A percentile compares a stretch with the other conserved stretches of the same genome.
Evolutionary conservation across 1,140 invertebrate genomes (phyloP).

Genomic region (Magallana angulata): DNA sequence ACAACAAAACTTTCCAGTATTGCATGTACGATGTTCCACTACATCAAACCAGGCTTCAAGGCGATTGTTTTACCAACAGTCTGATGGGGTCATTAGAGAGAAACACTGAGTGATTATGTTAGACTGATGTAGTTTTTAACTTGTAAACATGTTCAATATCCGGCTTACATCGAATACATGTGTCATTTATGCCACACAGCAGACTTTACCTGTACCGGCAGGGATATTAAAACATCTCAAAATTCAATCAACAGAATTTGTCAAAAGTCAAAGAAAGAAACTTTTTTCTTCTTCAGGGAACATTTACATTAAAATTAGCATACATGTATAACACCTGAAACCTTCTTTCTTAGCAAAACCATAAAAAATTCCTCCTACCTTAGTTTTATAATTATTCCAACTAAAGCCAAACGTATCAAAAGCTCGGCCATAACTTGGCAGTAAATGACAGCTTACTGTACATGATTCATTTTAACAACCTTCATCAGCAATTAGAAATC

Average conservation of each 20-base stretch:
- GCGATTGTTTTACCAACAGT: slow-evolving; percentile 22
- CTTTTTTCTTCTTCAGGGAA: too few species aligned
- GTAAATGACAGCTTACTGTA: not conserved
- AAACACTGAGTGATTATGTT: slow-evolving; percentile 34
- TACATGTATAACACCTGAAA: not conserved
- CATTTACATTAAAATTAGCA: slow-evolving; percentile 26
- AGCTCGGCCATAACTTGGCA: not conserved
- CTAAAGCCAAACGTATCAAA: not conserved
- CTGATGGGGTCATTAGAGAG: slow-evolving; percentile 2
- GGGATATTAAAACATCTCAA: too few species aligned
- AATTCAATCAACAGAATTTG: too few species aligned
- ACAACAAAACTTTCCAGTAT: slow-evolving; percentile 25
- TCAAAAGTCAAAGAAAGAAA: too few species aligned
- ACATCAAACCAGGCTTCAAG: slow-evolving; percentile 23
- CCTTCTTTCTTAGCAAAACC: not conserved
- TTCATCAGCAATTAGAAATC: slow-evolving; percentile 30
- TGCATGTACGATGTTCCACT: slow-evolving; percentile 19
- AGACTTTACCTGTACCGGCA: not conserved
- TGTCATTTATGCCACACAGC: slow-evolving; percentile 24
- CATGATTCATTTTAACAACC: not conserved
- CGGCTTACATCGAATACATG: slow-evolving; percentile 23
- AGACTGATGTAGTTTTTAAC: not conserved
- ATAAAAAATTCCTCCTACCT: not conserved
- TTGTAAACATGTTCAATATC: slow-evolving; percentile 28
- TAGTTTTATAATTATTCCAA: not conserved